phyloP scores from a whole-genome alignment of 2,888 invertebrate species.

The Sussaba pulchella region DNA sequence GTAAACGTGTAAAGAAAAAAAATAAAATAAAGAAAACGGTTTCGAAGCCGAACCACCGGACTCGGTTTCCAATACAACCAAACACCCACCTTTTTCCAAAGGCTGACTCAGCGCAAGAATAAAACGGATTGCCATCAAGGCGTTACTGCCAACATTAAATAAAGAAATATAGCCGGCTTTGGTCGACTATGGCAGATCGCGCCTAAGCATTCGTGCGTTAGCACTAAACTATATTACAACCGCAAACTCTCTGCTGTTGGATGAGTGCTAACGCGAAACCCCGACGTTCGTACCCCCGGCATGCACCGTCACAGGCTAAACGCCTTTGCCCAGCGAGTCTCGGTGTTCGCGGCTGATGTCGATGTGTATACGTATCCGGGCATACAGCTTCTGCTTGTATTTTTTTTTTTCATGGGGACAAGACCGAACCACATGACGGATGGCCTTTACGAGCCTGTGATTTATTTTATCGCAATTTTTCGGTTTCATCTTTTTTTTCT shows the following conservation, averaged over 20 bases:
- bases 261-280: slow-evolving; percentile 56
- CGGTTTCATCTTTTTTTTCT: slow-evolving; percentile 9
- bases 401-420: slow-evolving; percentile 62
- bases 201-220: slow-evolving; percentile 79
- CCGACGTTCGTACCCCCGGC: slow-evolving; percentile 38
- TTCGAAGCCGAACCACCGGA: too few relatives aligned
- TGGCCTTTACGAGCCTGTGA: slow-evolving; percentile 81
- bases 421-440: slow-evolving; percentile 75
- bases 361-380: slow-evolving; percentile 29
- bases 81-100: slow-evolving; percentile 66
- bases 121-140: slow-evolving; percentile 80
- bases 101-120: slow-evolving; percentile 81
- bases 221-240: slow-evolving; percentile 81
- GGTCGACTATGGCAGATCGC: slow-evolving; percentile 74
- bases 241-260: slow-evolving; percentile 72
- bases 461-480: slow-evolving; percentile 80
- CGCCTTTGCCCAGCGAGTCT: slow-evolving; percentile 2
- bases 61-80: slow-evolving; percentile 14
- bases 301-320: slow-evolving; percentile 19
- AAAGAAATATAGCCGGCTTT: slow-evolving; percentile 82
- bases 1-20: too few relatives aligned
- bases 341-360: slow-evolving; percentile 8
- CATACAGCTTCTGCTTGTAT: slow-evolving; percentile 59
- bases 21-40: too few relatives aligned
- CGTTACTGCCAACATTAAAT: slow-evolving; percentile 81